phyloP scores from a whole-genome alignment of 1,140 invertebrate species.

The Parasteatoda tepidariorum region DNA sequence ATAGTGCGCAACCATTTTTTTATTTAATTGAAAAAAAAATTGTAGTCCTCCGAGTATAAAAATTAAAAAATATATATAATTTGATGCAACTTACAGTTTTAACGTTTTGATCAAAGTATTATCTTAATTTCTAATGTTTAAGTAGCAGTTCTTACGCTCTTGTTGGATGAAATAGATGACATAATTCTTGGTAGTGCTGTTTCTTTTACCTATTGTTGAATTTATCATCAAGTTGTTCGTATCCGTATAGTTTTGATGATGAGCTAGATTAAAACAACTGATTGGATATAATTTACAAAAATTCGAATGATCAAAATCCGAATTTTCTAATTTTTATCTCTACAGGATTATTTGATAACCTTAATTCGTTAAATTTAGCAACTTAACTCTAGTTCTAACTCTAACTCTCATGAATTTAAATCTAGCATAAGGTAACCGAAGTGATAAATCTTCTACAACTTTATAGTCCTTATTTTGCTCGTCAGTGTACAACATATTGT shows the following conservation, averaged over 20 bases:
- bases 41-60: not conserved
- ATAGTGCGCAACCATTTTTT: conserved; percentile 11
- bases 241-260: not conserved
- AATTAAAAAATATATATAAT: too few relatives aligned
- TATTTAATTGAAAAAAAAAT: not conserved
- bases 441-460: not conserved
- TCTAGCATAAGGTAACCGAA: conserved; percentile 1
- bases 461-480: not conserved
- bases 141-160: not conserved
- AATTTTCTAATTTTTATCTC: not conserved
- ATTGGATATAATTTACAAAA: not conserved
- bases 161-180: conserved; percentile 1
- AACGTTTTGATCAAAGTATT: conserved; percentile 11
- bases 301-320: not conserved
- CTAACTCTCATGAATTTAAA: too few relatives aligned
- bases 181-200: not conserved
- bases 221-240: not conserved
- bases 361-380: conserved; percentile 6
- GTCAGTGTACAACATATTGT: conserved; percentile 14
- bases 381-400: too few relatives aligned
- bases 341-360: not conserved
- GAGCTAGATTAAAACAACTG: not conserved
- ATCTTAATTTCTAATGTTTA: not conserved
- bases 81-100: not conserved
- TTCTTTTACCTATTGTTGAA: not conserved